Conservation (phyloP, 1,140 invertebrate species). For the Idris sp. region DNA sequence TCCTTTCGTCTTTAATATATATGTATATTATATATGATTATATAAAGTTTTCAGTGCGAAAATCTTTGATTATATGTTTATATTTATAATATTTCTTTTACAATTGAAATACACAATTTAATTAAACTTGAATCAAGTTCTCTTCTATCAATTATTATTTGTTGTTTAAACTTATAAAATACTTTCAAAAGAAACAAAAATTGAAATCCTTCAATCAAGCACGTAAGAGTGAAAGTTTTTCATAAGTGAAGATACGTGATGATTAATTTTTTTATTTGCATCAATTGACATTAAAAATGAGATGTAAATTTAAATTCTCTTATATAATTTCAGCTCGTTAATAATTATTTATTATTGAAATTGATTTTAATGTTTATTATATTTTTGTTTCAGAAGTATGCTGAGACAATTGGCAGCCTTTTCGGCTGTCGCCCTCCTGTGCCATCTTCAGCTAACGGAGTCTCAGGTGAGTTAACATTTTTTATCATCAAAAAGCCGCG, state of each 20-base stretch:
- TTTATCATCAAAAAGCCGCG: not conserved
- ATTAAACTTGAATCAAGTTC: too few species aligned
- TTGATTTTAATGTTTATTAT: not conserved
- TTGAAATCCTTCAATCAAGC: slow-evolving; percentile 8
- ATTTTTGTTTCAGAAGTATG: slow-evolving; percentile 75
- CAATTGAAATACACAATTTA: too few species aligned
- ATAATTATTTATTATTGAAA: not conserved
- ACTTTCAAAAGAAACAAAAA: not conserved
- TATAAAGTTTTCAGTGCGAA: too few species aligned
- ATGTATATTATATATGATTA: too few species aligned
- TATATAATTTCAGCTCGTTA: too few species aligned
- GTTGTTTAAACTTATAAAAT: not conserved
- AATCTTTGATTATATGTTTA: too few species aligned
- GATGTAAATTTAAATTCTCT: too few species aligned
- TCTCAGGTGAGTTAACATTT: slow-evolving; percentile 75
- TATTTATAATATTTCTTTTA: too few species aligned
- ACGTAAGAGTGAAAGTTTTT: slow-evolving; percentile 27
- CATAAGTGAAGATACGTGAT: not conserved
- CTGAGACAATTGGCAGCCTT: slow-evolving; percentile 78
- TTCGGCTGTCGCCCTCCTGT: slow-evolving; percentile 78
- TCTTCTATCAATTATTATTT: too few species aligned
- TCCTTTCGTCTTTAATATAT: too few species aligned
- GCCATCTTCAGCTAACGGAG: slow-evolving; percentile 76
- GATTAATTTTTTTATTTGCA: slow-evolving; percentile 13
- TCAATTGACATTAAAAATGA: slow-evolving; percentile 16